Evolutionary conservation across 2,113 vertebrate genomes (phyloP).

Genomic region (Emydocephalus ijimae): DNA sequence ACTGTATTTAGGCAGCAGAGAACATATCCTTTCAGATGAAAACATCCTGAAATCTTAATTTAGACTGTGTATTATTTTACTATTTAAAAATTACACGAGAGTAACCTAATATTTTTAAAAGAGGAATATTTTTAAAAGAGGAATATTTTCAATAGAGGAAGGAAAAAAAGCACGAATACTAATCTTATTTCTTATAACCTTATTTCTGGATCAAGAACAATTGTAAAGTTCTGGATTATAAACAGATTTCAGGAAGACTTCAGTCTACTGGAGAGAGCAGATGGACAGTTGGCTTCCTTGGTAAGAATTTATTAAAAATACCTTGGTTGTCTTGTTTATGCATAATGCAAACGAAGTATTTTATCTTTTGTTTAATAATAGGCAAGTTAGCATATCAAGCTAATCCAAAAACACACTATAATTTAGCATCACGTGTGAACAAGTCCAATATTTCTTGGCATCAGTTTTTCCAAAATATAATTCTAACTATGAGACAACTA

Average conservation of each 20-base stretch:
- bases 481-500: not conserved
- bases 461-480: not conserved
- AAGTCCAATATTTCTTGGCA: not conserved
- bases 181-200: no score
- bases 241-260: not conserved
- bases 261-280: not conserved
- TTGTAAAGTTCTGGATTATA: not conserved
- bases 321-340: not conserved
- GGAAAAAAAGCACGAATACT: not conserved
- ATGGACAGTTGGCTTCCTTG: not conserved
- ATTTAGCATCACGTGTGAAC: not conserved
- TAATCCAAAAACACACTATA: not conserved
- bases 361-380: not conserved
- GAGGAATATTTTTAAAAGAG: not conserved
- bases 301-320: not conserved
- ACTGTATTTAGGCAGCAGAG: not conserved
- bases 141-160: not conserved
- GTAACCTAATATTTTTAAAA: not conserved
- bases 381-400: not conserved
- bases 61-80: not conserved
- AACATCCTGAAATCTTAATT: not conserved
- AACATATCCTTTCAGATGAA: not conserved
- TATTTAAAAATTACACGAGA: not conserved
- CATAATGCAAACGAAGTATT: not conserved
- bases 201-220: not conserved